Evolutionary conservation across 1,140 invertebrate genomes (phyloP).

Genomic region (Wiebesia pumilae): DNA sequence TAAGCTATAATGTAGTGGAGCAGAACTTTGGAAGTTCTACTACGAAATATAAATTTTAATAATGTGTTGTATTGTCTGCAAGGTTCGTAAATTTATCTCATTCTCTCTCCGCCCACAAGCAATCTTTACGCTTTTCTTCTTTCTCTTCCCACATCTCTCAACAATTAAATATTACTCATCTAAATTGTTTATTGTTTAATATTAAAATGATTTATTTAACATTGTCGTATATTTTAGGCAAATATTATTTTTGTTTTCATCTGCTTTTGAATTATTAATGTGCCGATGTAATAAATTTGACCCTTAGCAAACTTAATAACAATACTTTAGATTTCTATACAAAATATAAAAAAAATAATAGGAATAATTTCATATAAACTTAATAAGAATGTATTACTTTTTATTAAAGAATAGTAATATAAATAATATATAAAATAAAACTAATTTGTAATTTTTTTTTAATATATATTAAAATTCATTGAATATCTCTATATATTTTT

Average conservation of each 20-base stretch:
- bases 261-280: not conserved
- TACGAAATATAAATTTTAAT: constrained; percentile 62
- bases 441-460: not conserved
- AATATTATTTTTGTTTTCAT: constrained; percentile 51
- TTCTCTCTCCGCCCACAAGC: constrained; percentile 10
- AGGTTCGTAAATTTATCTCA: constrained; percentile 60
- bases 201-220: constrained; percentile 59
- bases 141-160: constrained; percentile 40
- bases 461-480: not conserved
- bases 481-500: too few species aligned
- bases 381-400: not conserved
- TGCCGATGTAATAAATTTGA: not conserved
- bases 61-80: constrained; percentile 65
- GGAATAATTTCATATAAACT: not conserved
- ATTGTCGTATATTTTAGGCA: constrained; percentile 21
- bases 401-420: not conserved
- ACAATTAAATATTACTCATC: constrained; percentile 61
- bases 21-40: constrained; percentile 5
- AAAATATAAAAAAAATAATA: not conserved
- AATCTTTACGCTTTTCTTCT: not conserved
- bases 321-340: not conserved
- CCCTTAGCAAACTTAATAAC: constrained; percentile 10
- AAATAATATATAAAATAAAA: not conserved
- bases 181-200: constrained; percentile 64
- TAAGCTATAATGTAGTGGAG: constrained; percentile 32